Conservation (phyloP, 2,888 invertebrate species). For the Dryomyza anilis region DNA sequence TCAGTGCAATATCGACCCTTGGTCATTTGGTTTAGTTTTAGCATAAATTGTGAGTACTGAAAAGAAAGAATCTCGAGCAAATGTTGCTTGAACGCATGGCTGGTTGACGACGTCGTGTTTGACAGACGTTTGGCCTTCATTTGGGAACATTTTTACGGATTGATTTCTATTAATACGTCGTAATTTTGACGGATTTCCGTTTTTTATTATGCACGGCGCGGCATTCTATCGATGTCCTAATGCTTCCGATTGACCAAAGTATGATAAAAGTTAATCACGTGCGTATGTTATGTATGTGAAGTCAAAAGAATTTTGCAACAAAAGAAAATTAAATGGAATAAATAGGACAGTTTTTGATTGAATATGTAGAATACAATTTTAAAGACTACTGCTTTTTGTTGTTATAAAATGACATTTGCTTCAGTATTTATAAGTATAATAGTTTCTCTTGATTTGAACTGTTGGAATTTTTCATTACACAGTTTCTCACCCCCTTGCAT, state of each 20-base stretch:
- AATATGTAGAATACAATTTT: no score
- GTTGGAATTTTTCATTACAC: slow-evolving; percentile 56
- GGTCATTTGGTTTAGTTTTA: slow-evolving; percentile 35
- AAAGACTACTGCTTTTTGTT: no score
- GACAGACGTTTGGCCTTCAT: slow-evolving; percentile 18
- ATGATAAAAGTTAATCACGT: slow-evolving; percentile 55
- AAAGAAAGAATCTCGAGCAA: slow-evolving; percentile 35
- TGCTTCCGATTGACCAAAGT: slow-evolving; percentile 19
- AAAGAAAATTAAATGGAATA: slow-evolving; percentile 51
- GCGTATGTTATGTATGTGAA: slow-evolving; percentile 15
- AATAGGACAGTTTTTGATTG: no score
- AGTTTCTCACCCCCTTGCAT: slow-evolving; percentile 20
- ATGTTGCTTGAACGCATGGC: slow-evolving; percentile 33
- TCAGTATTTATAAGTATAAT: no score
- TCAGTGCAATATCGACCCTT: slow-evolving; percentile 21
- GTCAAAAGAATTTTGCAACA: slow-evolving; percentile 37
- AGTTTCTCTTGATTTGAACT: slow-evolving; percentile 55
- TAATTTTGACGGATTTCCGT: slow-evolving; percentile 53
- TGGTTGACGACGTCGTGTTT: slow-evolving; percentile 20
- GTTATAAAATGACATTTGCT: no score
- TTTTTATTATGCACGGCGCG: slow-evolving; percentile 33
- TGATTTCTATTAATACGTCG: slow-evolving; percentile 47
- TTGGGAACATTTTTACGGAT: slow-evolving; percentile 31
- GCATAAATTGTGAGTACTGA: slow-evolving; percentile 28
- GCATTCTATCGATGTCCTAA: slow-evolving; percentile 29